Evolutionary conservation across 2,888 invertebrate species (phyloP), one percentile per base, ranked within the genome.

Genomic region (Dryobota labecula): DNA sequence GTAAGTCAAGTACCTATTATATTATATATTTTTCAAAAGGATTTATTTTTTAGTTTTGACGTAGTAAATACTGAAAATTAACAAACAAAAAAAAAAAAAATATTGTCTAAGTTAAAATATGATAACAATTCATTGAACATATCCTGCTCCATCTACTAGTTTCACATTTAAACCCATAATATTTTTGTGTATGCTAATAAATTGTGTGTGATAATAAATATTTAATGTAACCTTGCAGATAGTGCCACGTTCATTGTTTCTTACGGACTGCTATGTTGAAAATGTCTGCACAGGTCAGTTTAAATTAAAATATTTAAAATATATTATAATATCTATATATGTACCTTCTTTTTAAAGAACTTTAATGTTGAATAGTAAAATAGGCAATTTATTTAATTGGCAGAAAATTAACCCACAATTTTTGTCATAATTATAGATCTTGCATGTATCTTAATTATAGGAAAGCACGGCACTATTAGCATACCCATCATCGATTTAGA

Each of bases 201-300:
- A n/a, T n/a, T 51, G 20, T 57, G 36, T 57, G 43, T 24, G 56
- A 18, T 73, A 66, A 63, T 80, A 64, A 57, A 69, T 56, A 65
- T 71, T 62, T 65, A 43, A 58, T 78, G 66, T 80, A 24, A 65
- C 45, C 0, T 81, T 75, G 11, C 84, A 83, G 83, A 75, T 84
- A 84, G 66, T 41, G 33, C 11, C 18, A 38, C 30, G 2, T 58
- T 45, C 60, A 72, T 49, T 73, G 58, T 60, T 47, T 33, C 18
- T 49, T 45, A 45, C 15, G 6, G 33, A 62, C 53, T 79, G 84
- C 70, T 70, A 91, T 90, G 90, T 76, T 87, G 63, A 92, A 90
- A 80, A 93, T 93, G 93, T 88, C 90, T 70, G 82, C 91, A 7
- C 92, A 93, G 86, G 93, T 93, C 80, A 87, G 87, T 85, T 70